Conservation (phyloP, 2,797 vertebrate genomes). For the Hydrolagus colliei region DNA sequence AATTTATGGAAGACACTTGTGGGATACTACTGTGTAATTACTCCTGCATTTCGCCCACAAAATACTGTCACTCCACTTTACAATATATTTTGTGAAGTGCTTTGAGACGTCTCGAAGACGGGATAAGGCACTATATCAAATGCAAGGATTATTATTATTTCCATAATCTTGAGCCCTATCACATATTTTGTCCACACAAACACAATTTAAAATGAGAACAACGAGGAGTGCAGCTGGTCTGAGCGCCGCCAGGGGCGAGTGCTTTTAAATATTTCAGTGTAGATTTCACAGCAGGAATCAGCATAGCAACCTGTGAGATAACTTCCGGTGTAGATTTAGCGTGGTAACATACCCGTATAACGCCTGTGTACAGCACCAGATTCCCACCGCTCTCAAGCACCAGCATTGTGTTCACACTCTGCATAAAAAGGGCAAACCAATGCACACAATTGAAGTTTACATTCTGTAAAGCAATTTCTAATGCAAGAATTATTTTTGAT, state of each 20-base stretch:
- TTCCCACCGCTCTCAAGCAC: conserved; percentile 84
- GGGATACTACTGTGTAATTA: too few species aligned
- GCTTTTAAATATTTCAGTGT: neutral
- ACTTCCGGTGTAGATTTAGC: neutral
- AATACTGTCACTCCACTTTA: too few species aligned
- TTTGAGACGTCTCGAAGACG: too few species aligned
- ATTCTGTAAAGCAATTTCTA: conserved; percentile 8
- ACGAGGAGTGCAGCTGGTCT: neutral
- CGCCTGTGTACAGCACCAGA: conserved; percentile 85
- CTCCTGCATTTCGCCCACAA: too few species aligned
- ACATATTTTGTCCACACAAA: too few species aligned
- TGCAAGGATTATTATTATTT: neutral
- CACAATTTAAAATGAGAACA: too few species aligned
- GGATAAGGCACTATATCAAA: neutral
- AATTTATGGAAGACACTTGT: too few species aligned
- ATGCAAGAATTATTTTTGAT: neutral
- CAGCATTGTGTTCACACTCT: conserved; percentile 81
- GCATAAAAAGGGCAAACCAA: conserved; percentile 34
- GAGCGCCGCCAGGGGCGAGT: neutral
- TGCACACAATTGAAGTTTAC: neutral
- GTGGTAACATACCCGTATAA: conserved; percentile 67
- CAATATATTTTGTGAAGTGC: neutral
- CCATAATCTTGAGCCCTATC: too few species aligned
- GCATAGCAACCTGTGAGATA: neutral
- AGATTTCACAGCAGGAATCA: neutral